Percentiles rank a stretch among this genome's conserved stretches.
Evolutionary conservation across 1,140 invertebrate genomes (phyloP).

Genomic region (Drosophila jambulina): DNA sequence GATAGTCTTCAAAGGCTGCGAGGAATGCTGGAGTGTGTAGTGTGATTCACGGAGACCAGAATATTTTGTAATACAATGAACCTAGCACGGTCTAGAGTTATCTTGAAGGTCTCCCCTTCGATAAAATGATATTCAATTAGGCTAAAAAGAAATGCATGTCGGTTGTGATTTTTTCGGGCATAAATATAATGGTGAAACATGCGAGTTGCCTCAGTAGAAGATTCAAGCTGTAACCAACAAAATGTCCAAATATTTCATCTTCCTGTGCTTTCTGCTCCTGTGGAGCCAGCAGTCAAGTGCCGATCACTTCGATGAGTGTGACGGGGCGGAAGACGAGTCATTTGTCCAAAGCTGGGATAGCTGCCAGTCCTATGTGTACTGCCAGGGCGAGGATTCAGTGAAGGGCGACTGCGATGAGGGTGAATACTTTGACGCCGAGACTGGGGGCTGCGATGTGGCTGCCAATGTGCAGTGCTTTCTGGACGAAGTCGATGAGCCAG

Average conservation of each 20-base stretch:
- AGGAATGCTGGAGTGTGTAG: slow-evolving; percentile 12
- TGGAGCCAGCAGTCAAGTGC: slow-evolving; percentile 15
- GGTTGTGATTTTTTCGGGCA: slow-evolving; percentile 27
- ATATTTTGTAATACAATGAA: slow-evolving; percentile 49
- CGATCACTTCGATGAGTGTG: slow-evolving; percentile 68
- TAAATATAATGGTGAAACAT: slow-evolving; percentile 51
- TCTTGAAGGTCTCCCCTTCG: slow-evolving; percentile 46
- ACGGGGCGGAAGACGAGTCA: slow-evolving; percentile 35
- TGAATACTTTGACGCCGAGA: slow-evolving; percentile 67
- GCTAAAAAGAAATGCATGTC: slow-evolving; percentile 74
- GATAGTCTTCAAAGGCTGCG: slow-evolving; percentile 10
- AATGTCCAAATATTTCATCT: slow-evolving; percentile 55
- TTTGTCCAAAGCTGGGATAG: slow-evolving; percentile 69
- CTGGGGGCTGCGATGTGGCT: slow-evolving; percentile 58
- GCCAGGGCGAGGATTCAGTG: slow-evolving; percentile 68
- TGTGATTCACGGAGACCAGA: slow-evolving; percentile 50
- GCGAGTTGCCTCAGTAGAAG: slow-evolving; percentile 46
- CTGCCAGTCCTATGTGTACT: slow-evolving; percentile 76
- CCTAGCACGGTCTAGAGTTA: slow-evolving; percentile 19
- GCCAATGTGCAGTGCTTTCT: slow-evolving; percentile 72
- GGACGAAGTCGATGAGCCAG: slow-evolving; percentile 65
- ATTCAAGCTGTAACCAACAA: slow-evolving; percentile 24
- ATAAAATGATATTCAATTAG: slow-evolving; percentile 68
- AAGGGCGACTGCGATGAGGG: slow-evolving; percentile 67
- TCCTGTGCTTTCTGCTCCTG: slow-evolving; percentile 30